These are phyloP conservation scores for Anthrax anthrax DNA, from an alignment of 2,888 invertebrate genomes.

Conservation along the genomic window DNA sequence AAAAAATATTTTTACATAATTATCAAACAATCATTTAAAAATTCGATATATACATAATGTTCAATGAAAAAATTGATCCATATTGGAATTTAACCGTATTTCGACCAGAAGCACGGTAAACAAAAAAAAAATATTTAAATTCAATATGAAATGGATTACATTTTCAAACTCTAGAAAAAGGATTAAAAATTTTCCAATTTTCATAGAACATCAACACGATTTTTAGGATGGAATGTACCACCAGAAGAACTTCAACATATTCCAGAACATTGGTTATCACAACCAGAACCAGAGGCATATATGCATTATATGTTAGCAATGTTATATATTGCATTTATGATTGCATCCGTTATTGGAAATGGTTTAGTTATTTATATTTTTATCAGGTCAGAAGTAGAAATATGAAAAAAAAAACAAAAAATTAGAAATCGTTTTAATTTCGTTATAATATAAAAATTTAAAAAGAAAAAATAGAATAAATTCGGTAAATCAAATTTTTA, in stretches of 20 bases:
- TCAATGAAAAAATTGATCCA: not conserved
- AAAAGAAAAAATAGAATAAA: too few relatives aligned
- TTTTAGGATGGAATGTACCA: slow-evolving; percentile 62
- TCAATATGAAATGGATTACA: too few relatives aligned
- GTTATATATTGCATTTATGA: slow-evolving; percentile 59
- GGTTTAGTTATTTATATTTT: slow-evolving; percentile 74
- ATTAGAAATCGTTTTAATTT: too few relatives aligned
- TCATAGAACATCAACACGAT: slow-evolving; percentile 20
- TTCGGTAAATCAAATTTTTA: not conserved
- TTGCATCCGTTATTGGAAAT: slow-evolving; percentile 60
- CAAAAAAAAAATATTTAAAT: not conserved
- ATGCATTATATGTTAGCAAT: slow-evolving; percentile 65
- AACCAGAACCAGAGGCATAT: slow-evolving; percentile 62
- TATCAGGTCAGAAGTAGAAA: slow-evolving; percentile 17
- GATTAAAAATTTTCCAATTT: too few relatives aligned
- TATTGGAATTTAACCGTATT: not conserved
- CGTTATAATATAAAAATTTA: too few relatives aligned
- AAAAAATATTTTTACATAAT: not conserved
- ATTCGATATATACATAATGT: too few relatives aligned
- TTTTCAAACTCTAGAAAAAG: too few relatives aligned
- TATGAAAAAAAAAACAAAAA: too few relatives aligned
- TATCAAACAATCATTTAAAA: too few relatives aligned
- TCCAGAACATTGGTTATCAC: slow-evolving; percentile 66
- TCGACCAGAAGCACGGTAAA: slow-evolving; percentile 1
- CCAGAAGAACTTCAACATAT: slow-evolving; percentile 59